Conservation (phyloP, 2,113 vertebrate species). For the Prionailurus viverrinus region DNA sequence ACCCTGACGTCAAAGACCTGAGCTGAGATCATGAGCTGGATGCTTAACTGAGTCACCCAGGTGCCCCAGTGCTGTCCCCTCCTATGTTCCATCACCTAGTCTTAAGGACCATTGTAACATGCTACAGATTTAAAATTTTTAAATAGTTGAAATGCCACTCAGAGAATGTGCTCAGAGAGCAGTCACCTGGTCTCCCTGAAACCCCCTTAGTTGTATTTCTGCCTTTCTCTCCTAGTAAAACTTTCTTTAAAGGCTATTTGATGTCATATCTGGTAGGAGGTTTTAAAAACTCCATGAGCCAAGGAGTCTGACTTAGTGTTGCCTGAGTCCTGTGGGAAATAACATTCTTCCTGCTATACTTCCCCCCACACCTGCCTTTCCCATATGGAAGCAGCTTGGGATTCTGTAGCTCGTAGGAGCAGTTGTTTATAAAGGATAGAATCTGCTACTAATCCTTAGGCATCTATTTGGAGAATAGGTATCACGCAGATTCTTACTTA, state of each 20-base stretch:
- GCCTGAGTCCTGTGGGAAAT: neutral
- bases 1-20: too few relatives aligned
- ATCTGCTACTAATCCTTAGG: slow-evolving; percentile 21
- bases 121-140: neutral
- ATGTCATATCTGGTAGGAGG: neutral
- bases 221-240: neutral
- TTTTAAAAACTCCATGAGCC: neutral
- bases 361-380: neutral
- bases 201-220: neutral
- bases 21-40: too few relatives aligned
- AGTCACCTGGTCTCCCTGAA: neutral
- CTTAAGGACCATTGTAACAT: neutral
- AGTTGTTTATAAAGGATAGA: slow-evolving; percentile 6
- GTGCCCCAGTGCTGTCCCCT: neutral
- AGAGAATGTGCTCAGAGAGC: neutral
- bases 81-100: neutral
- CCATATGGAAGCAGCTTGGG: neutral
- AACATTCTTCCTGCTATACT: neutral
- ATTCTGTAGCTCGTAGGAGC: neutral
- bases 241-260: slow-evolving; percentile 11
- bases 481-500: slow-evolving; percentile 36
- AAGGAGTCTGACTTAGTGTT: neutral
- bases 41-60: too few relatives aligned
- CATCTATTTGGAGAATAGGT: slow-evolving; percentile 5
- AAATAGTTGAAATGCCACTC: neutral